Percentiles rank a stretch among this genome's conserved stretches.
Conservation (phyloP, 1,140 invertebrate species). For the Hypothenemus hampei region DNA sequence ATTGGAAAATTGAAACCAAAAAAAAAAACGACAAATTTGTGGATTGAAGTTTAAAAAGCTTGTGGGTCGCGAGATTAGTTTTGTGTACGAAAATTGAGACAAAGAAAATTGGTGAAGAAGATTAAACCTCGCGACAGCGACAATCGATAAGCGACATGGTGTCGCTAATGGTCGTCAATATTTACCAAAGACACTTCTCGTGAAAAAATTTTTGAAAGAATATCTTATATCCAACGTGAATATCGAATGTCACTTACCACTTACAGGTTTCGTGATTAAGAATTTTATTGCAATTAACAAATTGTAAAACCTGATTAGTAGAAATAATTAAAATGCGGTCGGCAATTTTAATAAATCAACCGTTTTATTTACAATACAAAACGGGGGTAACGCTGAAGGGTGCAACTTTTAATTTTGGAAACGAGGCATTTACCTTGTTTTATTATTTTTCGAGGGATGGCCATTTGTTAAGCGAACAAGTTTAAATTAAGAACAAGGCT, state of each 20-base stretch:
- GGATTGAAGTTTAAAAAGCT: no score
- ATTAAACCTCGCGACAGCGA: neutral
- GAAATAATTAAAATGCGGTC: neutral
- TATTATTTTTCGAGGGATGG: neutral
- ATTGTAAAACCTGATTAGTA: no score
- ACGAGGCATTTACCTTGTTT: neutral
- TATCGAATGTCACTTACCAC: no score
- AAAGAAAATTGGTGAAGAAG: no score
- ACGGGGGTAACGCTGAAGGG: neutral
- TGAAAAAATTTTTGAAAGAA: no score
- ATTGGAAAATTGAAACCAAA: no score
- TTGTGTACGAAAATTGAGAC: constrained; percentile 1
- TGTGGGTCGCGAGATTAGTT: no score
- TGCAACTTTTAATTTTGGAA: neutral
- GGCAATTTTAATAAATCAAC: neutral
- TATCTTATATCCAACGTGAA: no score
- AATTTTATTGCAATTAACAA: no score
- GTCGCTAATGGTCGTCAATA: constrained; percentile 6
- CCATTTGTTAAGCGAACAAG: neutral
- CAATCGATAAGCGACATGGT: constrained; percentile 1
- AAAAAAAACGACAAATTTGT: no score
- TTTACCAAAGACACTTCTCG: constrained; percentile 2
- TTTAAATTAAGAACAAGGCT: neutral
- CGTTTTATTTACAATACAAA: neutral
- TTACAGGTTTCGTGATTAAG: no score